These are phyloP conservation scores for Heliothis peltigera DNA, from an alignment of 2,888 invertebrate genomes.

Conservation along the genomic window DNA sequence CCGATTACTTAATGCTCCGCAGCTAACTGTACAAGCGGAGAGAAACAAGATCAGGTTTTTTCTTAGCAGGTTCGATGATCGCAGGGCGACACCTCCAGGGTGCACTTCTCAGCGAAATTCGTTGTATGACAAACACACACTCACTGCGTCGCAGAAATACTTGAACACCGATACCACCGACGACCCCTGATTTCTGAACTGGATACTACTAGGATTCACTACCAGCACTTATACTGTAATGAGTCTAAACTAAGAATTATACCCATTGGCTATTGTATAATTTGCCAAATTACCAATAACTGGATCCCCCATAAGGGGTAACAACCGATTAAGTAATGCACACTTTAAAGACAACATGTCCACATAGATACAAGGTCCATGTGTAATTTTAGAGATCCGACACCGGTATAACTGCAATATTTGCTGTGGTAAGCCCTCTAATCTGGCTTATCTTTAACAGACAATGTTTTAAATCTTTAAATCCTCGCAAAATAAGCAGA, in stretches of 20 bases:
- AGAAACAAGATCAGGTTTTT: conserved; percentile 88
- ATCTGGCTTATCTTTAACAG: conserved; percentile 55
- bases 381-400: conserved; percentile 39
- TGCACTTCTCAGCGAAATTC: conserved; percentile 68
- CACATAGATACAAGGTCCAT: conserved; percentile 21
- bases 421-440: conserved; percentile 47
- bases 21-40: conserved; percentile 86
- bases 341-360: conserved; percentile 35
- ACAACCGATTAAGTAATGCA: conserved; percentile 38
- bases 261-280: too few relatives aligned
- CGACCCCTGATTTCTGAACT: neutral
- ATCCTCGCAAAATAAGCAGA: conserved; percentile 13
- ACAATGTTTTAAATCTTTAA: conserved; percentile 38
- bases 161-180: neutral
- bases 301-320: conserved; percentile 16
- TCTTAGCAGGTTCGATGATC: conserved; percentile 85
- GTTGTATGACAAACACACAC: conserved; percentile 35
- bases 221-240: neutral
- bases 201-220: neutral
- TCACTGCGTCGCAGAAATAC: conserved; percentile 6
- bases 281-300: neutral
- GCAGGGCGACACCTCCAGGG: conserved; percentile 76
- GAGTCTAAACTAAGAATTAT: too few relatives aligned
- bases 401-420: conserved; percentile 49
- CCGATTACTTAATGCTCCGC: conserved; percentile 88